Evolutionary conservation across 2,797 vertebrate genomes (phyloP).

Genomic region (Gila robusta): DNA sequence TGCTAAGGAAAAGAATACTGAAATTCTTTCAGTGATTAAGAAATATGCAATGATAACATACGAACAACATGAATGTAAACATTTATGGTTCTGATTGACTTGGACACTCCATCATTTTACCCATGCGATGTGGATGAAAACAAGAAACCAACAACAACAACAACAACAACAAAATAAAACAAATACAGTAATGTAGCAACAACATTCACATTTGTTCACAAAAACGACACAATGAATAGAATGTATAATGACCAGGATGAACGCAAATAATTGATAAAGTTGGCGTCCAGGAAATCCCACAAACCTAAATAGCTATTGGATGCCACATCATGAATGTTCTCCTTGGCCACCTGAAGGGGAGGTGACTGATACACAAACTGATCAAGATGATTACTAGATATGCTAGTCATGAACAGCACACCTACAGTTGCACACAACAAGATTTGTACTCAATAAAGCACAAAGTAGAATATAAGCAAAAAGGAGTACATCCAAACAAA

Average conservation of each 20-base stretch:
- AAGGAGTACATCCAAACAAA: background rate
- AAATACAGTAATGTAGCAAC: background rate
- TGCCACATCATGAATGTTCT: conserved; percentile 76
- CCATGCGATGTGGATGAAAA: background rate
- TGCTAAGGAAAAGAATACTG: background rate
- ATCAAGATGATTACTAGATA: conserved; percentile 82
- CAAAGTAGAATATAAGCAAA: background rate
- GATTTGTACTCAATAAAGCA: conserved; percentile 15
- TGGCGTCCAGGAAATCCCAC: conserved; percentile 64
- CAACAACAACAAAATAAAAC: background rate
- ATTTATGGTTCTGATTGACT: background rate
- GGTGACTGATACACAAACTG: conserved; percentile 88
- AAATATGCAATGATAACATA: background rate
- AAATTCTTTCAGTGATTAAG: background rate
- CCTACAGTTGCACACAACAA: conserved; percentile 66
- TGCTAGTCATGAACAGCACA: conserved; percentile 86
- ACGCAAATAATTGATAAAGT: conserved; percentile 23
- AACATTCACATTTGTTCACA: background rate
- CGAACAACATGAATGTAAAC: background rate
- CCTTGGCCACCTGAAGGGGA: conserved; percentile 74
- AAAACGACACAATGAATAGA: background rate
- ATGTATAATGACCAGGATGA: conserved; percentile 13
- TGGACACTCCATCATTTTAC: background rate
- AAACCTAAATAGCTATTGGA: conserved; percentile 91
- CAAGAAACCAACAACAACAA: background rate